Percentiles rank a stretch among this genome's conserved stretches.
phyloP scores from a whole-genome alignment of 2,888 invertebrate genomes.

The Petrolisthes cinctipes region DNA sequence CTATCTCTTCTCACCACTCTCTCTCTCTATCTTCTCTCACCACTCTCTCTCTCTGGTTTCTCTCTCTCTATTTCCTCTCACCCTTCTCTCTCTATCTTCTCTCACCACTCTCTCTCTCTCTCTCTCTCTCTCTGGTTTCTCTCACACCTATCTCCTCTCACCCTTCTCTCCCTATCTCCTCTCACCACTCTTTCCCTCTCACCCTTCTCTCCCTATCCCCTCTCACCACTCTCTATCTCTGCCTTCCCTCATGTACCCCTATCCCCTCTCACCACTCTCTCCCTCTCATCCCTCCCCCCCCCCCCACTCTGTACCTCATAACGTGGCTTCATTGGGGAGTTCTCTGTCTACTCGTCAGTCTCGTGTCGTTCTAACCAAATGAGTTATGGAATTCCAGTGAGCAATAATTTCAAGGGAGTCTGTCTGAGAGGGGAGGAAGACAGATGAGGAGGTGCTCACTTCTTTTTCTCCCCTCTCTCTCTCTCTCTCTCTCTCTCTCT shows the following conservation, averaged over 20 bases:
- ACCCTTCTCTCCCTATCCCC: no score
- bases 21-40: no score
- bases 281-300: background rate
- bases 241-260: background rate
- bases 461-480: background rate
- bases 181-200: background rate
- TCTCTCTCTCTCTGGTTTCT: no score
- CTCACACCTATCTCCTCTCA: background rate
- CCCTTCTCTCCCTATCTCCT: background rate
- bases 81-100: no score
- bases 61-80: no score
- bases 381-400: constrained; percentile 65
- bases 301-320: constrained; percentile 44
- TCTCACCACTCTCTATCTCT: constrained; percentile 8
- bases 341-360: constrained; percentile 59
- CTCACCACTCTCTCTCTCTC: no score
- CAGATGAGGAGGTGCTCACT: constrained; percentile 42
- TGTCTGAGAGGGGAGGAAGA: constrained; percentile 63
- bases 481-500: no score
- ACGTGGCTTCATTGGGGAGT: constrained; percentile 52
- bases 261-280: background rate
- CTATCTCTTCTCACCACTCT: no score
- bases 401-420: constrained; percentile 63
- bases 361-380: constrained; percentile 63
- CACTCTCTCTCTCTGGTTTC: no score